phyloP scores from a whole-genome alignment of 2,113 vertebrate species.

The Psilopsiagon aurifrons region DNA sequence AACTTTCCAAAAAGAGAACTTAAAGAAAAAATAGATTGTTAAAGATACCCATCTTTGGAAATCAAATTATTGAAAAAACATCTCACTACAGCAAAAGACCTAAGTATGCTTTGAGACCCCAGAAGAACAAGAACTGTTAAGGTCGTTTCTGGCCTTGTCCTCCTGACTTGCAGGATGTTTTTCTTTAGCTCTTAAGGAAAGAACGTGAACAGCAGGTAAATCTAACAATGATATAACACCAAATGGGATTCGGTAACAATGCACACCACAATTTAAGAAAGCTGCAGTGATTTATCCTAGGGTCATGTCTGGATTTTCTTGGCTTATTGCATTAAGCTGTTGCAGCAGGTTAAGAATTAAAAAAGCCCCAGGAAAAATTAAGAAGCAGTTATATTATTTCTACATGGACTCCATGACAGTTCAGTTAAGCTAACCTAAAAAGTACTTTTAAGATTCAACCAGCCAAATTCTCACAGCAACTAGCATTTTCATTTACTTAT shows the following conservation, averaged over 20 bases:
- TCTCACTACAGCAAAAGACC: not conserved
- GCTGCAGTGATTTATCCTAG: not conserved
- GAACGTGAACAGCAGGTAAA: not conserved
- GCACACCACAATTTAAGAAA: not conserved
- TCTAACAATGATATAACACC: not conserved
- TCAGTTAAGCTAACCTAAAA: not conserved
- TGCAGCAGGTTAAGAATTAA: not conserved
- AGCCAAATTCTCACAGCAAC: not conserved
- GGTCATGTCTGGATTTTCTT: not conserved
- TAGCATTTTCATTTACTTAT: not conserved
- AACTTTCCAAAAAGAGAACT: not conserved
- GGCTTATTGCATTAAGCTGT: not conserved
- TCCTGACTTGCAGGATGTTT: not conserved
- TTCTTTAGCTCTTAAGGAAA: not conserved
- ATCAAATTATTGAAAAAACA: not conserved
- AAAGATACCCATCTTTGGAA: not conserved
- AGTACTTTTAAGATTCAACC: not conserved
- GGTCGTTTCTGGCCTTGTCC: not conserved
- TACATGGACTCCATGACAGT: not conserved
- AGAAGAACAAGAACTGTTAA: not conserved
- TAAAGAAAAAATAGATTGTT: not conserved
- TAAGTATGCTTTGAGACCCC: not conserved
- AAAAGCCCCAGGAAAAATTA: not conserved
- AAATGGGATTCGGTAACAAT: not conserved
- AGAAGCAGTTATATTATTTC: not conserved